Conservation (phyloP, 2,113 vertebrate genomes). For the Piprites chloris region DNA sequence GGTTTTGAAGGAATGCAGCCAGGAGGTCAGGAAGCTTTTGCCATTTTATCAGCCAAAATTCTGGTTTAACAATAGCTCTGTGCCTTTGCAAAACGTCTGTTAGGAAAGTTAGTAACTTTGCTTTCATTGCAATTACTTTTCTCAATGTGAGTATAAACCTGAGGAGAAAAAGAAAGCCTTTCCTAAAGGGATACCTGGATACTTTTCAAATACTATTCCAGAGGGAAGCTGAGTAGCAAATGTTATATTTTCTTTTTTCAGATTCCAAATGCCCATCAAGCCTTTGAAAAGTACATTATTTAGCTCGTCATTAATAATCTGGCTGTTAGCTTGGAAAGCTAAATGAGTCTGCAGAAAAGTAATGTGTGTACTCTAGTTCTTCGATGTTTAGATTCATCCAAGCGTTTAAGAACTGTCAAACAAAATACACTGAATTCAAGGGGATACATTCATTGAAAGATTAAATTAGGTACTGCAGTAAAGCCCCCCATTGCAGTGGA, state of each 20-base stretch:
- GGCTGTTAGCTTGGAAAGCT: background rate
- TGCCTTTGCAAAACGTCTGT: background rate
- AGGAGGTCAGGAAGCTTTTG: background rate
- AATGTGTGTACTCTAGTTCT: background rate
- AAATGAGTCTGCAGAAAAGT: slow-evolving; percentile 33
- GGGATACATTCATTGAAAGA: slow-evolving; percentile 39
- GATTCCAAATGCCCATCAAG: background rate
- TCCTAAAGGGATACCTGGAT: background rate
- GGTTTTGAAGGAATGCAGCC: background rate
- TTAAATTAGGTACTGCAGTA: slow-evolving; percentile 43
- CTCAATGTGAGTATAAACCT: background rate
- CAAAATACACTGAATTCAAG: slow-evolving; percentile 46
- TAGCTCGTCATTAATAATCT: slow-evolving; percentile 28
- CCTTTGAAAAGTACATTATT: slow-evolving; percentile 12
- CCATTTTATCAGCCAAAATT: background rate
- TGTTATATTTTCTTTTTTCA: background rate
- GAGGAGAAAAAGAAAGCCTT: background rate
- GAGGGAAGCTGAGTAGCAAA: background rate
- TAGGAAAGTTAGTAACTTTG: background rate
- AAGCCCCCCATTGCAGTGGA: background rate
- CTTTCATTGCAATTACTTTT: background rate
- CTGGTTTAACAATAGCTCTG: background rate
- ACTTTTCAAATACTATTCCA: background rate
- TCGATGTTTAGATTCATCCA: slow-evolving; percentile 40
- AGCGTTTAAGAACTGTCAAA: slow-evolving; percentile 36